Evolutionary conservation across 2,888 invertebrate genomes (phyloP).

Genomic region (Drosophila acutilabella): DNA sequence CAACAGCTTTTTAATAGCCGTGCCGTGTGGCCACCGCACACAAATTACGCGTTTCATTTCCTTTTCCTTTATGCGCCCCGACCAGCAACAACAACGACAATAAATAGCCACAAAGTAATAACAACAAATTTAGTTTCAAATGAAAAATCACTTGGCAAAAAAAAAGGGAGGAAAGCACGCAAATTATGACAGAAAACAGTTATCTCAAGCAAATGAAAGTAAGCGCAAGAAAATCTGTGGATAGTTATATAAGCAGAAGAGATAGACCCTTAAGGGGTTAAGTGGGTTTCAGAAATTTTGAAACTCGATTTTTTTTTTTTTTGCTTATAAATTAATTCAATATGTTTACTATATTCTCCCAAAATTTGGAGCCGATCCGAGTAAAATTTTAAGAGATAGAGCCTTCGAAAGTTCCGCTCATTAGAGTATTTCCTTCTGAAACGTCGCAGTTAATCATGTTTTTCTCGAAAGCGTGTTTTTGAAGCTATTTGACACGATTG

Average conservation of each 20-base stretch:
- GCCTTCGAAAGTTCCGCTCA: too few species aligned
- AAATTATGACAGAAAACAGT: constrained; percentile 9
- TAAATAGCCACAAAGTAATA: constrained; percentile 47
- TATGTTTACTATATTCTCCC: too few species aligned
- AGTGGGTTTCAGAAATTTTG: too few species aligned
- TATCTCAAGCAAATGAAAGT: constrained; percentile 5
- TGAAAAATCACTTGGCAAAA: constrained; percentile 37
- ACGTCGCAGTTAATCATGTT: too few species aligned
- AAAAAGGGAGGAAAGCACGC: constrained; percentile 12
- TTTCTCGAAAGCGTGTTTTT: too few species aligned
- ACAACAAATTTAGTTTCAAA: constrained; percentile 52
- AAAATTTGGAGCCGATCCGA: too few species aligned
- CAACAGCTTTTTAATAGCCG: constrained; percentile 63
- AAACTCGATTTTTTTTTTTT: too few species aligned
- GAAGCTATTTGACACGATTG: too few species aligned
- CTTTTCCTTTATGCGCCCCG: constrained; percentile 63
- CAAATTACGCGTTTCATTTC: constrained; percentile 78
- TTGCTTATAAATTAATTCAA: too few species aligned
- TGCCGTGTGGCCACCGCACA: constrained; percentile 30
- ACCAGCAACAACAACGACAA: constrained; percentile 33
- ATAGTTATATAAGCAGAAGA: constrained; percentile 3
- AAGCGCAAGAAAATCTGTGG: neutral
- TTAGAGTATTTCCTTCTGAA: too few species aligned
- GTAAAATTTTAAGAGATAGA: too few species aligned
- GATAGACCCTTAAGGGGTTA: neutral